Evolutionary conservation across 2,797 vertebrate genomes (phyloP).

Genomic region (Tangara arthus): DNA sequence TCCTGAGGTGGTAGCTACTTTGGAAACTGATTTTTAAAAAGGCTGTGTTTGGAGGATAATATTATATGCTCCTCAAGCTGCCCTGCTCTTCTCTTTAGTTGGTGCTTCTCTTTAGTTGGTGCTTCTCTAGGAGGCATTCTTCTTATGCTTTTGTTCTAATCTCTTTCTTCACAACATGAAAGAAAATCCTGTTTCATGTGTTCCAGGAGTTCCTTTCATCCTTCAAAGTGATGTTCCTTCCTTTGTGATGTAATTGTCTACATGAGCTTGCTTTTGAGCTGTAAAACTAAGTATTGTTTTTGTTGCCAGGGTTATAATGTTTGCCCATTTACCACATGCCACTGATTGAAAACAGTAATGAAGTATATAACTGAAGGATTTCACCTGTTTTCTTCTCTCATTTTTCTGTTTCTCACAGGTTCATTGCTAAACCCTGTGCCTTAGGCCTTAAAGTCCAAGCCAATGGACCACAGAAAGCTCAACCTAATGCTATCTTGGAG

Average conservation of each 20-base stretch:
- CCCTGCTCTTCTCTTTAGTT: background rate
- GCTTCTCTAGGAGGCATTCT: background rate
- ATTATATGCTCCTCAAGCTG: background rate
- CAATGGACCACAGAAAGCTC: constrained; percentile 92
- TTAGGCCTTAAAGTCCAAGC: constrained; percentile 96
- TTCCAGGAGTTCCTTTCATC: background rate
- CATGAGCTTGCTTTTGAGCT: background rate
- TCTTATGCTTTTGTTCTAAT: background rate
- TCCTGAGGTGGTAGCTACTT: background rate
- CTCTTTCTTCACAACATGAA: background rate
- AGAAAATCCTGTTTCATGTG: background rate
- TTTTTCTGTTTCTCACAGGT: constrained; percentile 78
- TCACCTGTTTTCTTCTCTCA: constrained; percentile 33
- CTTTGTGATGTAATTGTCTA: background rate
- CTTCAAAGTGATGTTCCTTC: background rate
- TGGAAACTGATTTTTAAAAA: background rate
- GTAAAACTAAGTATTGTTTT: background rate
- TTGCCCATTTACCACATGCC: background rate
- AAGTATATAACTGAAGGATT: background rate
- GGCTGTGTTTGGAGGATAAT: background rate
- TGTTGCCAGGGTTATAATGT: background rate
- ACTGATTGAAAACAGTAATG: background rate
- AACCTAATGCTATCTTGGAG: constrained; percentile 95
- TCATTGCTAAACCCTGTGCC: constrained; percentile 96
- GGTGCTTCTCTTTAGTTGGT: background rate